phyloP scores from a whole-genome alignment of 2,113 vertebrate species.

The Nasalis larvatus region DNA sequence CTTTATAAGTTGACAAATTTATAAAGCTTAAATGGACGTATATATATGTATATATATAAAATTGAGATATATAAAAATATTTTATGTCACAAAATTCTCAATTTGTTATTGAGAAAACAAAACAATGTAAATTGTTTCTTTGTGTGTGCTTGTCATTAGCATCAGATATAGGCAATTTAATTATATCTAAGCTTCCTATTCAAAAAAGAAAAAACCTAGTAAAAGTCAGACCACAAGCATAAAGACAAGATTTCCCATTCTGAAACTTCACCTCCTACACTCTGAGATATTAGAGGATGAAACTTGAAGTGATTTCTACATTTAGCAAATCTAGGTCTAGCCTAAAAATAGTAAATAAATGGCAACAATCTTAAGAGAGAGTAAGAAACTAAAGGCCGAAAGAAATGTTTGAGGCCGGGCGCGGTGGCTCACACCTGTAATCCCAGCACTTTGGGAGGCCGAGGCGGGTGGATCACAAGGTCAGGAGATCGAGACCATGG shows the following conservation, averaged over 20 bases:
- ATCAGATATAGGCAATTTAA: neutral
- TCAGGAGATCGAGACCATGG: no score
- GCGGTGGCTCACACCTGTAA: no score
- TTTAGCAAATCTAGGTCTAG: neutral
- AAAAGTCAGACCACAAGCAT: neutral
- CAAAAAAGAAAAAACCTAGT: neutral
- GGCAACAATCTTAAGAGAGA: neutral
- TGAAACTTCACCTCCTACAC: neutral
- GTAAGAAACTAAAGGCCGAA: neutral
- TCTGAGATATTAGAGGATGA: neutral
- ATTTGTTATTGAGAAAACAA: neutral
- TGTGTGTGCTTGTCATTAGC: neutral
- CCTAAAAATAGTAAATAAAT: neutral
- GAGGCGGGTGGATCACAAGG: no score
- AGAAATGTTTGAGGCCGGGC: neutral
- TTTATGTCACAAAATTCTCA: neutral
- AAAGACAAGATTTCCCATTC: neutral
- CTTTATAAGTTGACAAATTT: neutral
- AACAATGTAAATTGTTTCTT: neutral
- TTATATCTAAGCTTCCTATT: neutral
- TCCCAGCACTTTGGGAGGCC: no score
- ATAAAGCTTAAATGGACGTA: no score
- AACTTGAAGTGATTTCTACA: neutral
- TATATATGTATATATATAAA: no score
- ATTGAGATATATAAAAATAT: no score